Percentiles rank a stretch among this genome's conserved stretches.
phyloP scores from a whole-genome alignment of 2,888 invertebrate genomes.

The Mythimna impura region DNA sequence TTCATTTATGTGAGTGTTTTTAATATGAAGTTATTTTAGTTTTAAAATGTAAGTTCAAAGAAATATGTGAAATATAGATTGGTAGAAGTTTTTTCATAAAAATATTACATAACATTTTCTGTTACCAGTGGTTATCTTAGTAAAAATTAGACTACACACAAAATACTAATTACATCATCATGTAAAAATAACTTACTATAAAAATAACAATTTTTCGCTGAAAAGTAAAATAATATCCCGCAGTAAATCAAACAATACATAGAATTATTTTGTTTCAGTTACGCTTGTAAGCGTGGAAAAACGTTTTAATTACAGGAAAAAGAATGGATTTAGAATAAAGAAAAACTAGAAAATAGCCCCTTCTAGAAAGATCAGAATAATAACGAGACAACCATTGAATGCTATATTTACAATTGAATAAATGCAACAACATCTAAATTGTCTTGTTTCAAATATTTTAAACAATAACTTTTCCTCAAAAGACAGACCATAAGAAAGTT shows the following conservation, averaged over 20 bases:
- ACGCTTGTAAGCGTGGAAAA: neutral
- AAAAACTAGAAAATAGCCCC: neutral
- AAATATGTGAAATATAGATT: neutral
- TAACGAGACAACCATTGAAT: neutral
- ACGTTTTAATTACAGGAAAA: neutral
- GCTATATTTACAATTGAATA: slow-evolving; percentile 9
- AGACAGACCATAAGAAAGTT: neutral
- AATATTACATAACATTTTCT: neutral
- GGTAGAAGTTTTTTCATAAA: neutral
- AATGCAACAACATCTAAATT: neutral
- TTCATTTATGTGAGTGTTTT: neutral
- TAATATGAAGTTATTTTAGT: neutral
- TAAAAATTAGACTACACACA: neutral
- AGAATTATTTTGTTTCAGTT: neutral
- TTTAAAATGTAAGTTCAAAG: neutral
- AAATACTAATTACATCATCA: too few species aligned
- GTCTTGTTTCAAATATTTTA: slow-evolving; percentile 5
- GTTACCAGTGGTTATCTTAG: neutral
- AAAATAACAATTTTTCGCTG: neutral
- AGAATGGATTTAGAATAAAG: neutral
- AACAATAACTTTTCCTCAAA: slow-evolving; percentile 6
- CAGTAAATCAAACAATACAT: too few species aligned
- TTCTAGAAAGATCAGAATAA: slow-evolving; percentile 1
- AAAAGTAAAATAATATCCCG: neutral
- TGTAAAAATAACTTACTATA: neutral